Percentiles rank a stretch among this genome's conserved stretches.
Conservation (phyloP, 2,113 vertebrate genomes). For the Glareola pratincola region DNA sequence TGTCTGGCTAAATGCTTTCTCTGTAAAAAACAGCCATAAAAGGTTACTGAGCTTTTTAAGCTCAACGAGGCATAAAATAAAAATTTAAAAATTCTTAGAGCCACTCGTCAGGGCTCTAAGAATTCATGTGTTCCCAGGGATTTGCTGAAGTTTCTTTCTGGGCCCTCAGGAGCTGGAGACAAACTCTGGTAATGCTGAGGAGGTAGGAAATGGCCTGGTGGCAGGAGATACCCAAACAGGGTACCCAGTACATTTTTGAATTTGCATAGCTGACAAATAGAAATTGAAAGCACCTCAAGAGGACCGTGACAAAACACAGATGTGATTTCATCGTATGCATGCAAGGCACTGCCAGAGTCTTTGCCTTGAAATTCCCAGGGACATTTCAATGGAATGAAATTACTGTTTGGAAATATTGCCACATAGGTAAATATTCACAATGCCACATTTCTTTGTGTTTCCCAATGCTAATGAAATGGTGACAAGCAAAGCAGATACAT, state of each 20-base stretch:
- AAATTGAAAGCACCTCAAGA: neutral
- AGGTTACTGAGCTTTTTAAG: neutral
- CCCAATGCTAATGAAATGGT: neutral
- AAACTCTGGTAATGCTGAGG: neutral
- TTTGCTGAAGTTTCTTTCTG: neutral
- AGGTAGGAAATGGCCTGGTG: neutral
- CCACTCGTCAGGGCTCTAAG: neutral
- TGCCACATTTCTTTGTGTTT: neutral
- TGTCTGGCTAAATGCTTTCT: neutral
- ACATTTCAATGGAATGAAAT: too few relatives aligned
- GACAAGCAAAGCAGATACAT: neutral
- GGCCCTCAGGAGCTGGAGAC: neutral
- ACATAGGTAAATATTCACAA: neutral
- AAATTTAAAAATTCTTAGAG: too few relatives aligned
- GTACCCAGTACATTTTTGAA: neutral
- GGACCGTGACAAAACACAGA: neutral
- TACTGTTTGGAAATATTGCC: neutral
- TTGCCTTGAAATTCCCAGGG: neutral
- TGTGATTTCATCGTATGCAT: neutral
- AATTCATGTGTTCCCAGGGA: neutral
- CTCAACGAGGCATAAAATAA: neutral
- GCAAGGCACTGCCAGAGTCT: neutral
- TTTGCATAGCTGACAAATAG: neutral
- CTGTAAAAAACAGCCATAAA: neutral
- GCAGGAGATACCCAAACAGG: neutral